Percentiles rank a stretch among this genome's conserved stretches.
phyloP scores from a whole-genome alignment of 2,888 invertebrate genomes.

The Hypsopygia costalis region DNA sequence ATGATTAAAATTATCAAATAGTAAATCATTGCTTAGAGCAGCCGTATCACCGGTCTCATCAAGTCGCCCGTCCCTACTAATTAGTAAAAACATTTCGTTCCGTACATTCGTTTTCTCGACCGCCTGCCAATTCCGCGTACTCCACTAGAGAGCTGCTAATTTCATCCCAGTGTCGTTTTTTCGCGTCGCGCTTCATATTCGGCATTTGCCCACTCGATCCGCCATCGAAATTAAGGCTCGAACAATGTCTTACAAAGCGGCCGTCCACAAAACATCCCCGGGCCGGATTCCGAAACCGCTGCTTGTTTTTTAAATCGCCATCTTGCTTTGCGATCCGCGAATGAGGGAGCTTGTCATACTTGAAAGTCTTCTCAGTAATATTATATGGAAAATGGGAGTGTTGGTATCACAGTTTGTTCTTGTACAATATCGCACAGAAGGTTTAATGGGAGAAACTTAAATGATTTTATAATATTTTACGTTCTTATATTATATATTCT shows the following conservation, averaged over 20 bases:
- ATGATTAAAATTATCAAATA: no score
- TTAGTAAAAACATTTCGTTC: slow-evolving; percentile 77
- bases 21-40: no score
- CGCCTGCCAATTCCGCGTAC: slow-evolving; percentile 78
- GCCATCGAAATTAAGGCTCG: slow-evolving; percentile 78
- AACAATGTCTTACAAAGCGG: slow-evolving; percentile 80
- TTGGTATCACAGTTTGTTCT: slow-evolving; percentile 34
- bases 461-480: no score
- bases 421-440: not conserved
- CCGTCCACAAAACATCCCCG: slow-evolving; percentile 76
- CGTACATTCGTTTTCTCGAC: slow-evolving; percentile 71
- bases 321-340: slow-evolving; percentile 70
- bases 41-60: slow-evolving; percentile 43
- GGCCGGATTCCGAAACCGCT: slow-evolving; percentile 71
- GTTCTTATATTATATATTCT: no score
- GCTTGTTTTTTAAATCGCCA: slow-evolving; percentile 71
- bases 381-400: slow-evolving; percentile 74
- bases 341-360: slow-evolving; percentile 77
- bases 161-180: slow-evolving; percentile 76
- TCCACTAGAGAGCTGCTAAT: slow-evolving; percentile 78
- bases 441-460: no score
- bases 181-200: slow-evolving; percentile 77
- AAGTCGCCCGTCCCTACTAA: slow-evolving; percentile 66
- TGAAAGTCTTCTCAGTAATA: slow-evolving; percentile 72
- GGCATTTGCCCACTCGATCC: slow-evolving; percentile 77